Conservation (phyloP, 2,113 vertebrate genomes). For the Ageneiosus marmoratus region DNA sequence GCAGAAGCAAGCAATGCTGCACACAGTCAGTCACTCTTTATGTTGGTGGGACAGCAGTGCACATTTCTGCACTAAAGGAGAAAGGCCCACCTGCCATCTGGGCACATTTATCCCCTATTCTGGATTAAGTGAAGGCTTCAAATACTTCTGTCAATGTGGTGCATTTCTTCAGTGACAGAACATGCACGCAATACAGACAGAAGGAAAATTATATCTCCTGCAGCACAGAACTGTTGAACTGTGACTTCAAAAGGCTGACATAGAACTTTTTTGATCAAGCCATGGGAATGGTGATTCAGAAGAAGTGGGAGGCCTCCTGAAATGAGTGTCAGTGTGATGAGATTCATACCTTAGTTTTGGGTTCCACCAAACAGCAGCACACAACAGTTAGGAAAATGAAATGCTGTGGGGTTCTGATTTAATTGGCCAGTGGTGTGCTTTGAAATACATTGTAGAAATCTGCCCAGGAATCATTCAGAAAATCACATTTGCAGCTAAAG, state of each 20-base stretch:
- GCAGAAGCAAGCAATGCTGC: background rate
- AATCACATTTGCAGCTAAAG: conserved; percentile 18
- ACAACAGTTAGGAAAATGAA: background rate
- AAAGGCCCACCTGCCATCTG: background rate
- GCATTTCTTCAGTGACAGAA: background rate
- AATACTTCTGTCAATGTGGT: background rate
- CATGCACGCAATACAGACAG: background rate
- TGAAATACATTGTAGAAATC: background rate
- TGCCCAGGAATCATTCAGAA: conserved; percentile 28
- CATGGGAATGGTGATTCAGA: background rate
- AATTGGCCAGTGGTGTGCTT: conserved; percentile 7
- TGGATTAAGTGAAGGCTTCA: background rate
- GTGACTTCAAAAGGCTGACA: background rate
- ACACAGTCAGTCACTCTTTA: background rate
- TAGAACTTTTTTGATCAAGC: background rate
- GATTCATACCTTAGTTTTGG: background rate
- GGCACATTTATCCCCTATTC: background rate
- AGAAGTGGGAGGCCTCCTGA: conserved; percentile 9
- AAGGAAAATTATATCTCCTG: background rate
- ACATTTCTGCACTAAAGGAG: background rate
- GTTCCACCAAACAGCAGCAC: background rate
- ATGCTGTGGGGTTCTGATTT: conserved; percentile 9
- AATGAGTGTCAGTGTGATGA: background rate
- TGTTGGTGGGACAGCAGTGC: background rate
- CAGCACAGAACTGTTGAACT: background rate